These are phyloP conservation scores for Troilus luridus DNA, from an alignment of 2,888 invertebrate genomes.

Conservation along the genomic window DNA sequence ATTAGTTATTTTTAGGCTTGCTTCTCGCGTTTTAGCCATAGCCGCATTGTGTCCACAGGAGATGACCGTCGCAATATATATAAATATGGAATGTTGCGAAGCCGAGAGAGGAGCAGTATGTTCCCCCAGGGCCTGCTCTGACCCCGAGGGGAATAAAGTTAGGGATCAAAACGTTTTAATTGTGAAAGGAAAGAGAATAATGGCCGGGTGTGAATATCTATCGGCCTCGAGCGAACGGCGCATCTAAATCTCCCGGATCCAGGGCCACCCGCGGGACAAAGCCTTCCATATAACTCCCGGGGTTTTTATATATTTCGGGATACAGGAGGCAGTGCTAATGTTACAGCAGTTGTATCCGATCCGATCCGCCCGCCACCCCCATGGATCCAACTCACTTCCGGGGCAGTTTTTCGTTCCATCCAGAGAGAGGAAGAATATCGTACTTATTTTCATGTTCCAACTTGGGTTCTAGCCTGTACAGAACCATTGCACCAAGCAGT, in stretches of 20 bases:
- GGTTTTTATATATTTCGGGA: conserved; percentile 13
- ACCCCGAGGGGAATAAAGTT: neutral
- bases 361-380: neutral
- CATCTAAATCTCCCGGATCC: neutral
- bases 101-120: neutral
- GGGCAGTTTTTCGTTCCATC: neutral
- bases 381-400: neutral
- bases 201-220: conserved; percentile 54
- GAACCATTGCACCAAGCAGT: no score
- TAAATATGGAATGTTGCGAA: neutral
- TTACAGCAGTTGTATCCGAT: neutral
- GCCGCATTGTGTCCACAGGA: neutral
- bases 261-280: neutral
- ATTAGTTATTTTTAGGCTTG: no score
- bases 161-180: conserved; percentile 58
- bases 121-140: neutral
- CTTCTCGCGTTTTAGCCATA: neutral
- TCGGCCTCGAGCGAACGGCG: conserved; percentile 16
- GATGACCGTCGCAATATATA: neutral
- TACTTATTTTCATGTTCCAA: neutral
- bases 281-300: conserved; percentile 1
- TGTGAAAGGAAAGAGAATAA: conserved; percentile 53
- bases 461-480: no score
- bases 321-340: conserved; percentile 21
- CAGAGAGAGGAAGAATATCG: neutral